These are phyloP conservation scores for Lordiphosa andalusiaca DNA, from an alignment of 2,888 invertebrate genomes.

Conservation along the genomic window DNA sequence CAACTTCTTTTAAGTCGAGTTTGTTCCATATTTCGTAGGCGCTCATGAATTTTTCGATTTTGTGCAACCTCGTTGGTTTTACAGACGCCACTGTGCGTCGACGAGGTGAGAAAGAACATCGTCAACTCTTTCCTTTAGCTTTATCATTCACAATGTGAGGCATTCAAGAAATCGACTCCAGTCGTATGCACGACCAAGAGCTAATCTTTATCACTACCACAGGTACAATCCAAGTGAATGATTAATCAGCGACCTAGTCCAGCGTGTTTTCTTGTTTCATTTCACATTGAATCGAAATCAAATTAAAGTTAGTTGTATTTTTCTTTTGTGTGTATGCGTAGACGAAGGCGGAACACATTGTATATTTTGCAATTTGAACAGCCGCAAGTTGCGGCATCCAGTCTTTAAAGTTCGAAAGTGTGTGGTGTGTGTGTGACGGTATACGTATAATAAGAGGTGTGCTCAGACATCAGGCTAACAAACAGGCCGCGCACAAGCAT, in stretches of 20 bases:
- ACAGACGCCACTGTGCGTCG: slow-evolving; percentile 27
- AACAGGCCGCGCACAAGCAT: slow-evolving; percentile 68
- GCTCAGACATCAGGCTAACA: slow-evolving; percentile 73
- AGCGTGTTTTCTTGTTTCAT: slow-evolving; percentile 48
- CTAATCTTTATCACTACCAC: neutral
- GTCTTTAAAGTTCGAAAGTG: slow-evolving; percentile 65
- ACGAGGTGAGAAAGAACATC: slow-evolving; percentile 76
- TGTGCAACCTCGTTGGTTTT: too few relatives aligned
- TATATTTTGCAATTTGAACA: slow-evolving; percentile 79
- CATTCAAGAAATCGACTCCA: slow-evolving; percentile 33
- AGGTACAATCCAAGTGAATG: slow-evolving; percentile 33
- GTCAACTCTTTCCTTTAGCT: slow-evolving; percentile 55
- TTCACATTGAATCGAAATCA: slow-evolving; percentile 69
- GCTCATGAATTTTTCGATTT: too few relatives aligned
- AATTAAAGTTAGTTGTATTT: slow-evolving; percentile 66
- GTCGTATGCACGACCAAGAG: slow-evolving; percentile 7
- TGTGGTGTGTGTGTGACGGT: slow-evolving; percentile 46
- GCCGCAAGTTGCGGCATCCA: slow-evolving; percentile 74
- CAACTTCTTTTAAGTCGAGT: too few relatives aligned
- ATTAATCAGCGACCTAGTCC: slow-evolving; percentile 38
- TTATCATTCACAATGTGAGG: slow-evolving; percentile 48
- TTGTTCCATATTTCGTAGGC: too few relatives aligned
- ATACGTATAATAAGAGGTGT: slow-evolving; percentile 72
- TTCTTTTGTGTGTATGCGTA: slow-evolving; percentile 31
- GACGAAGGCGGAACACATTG: slow-evolving; percentile 78